Conservation (phyloP, 2,888 invertebrate species). For the Nebria brevicollis region DNA sequence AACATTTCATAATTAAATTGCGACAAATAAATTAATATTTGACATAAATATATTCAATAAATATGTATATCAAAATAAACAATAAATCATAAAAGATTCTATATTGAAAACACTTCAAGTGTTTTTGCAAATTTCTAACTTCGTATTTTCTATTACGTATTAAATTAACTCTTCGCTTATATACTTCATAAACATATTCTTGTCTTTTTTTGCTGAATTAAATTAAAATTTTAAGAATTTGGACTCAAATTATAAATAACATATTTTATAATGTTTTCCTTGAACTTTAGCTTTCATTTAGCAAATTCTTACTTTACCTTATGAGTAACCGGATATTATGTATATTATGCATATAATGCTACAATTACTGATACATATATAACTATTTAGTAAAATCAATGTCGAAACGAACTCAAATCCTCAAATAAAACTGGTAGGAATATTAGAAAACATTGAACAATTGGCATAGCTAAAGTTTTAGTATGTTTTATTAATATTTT, state of each 20-base stretch:
- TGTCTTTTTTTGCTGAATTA: too few relatives aligned
- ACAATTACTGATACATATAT: not conserved
- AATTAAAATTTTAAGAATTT: not conserved
- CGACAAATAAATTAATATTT: too few relatives aligned
- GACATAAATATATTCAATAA: too few relatives aligned
- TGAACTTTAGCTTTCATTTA: not conserved
- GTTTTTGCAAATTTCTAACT: too few relatives aligned
- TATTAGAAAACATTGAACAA: not conserved
- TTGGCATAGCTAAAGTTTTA: not conserved
- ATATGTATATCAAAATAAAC: too few relatives aligned
- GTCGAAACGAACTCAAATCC: not conserved
- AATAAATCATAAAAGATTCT: too few relatives aligned
- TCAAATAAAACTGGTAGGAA: not conserved
- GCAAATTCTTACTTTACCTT: not conserved
- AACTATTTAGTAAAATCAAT: not conserved
- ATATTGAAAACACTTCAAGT: too few relatives aligned
- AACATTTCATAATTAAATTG: too few relatives aligned
- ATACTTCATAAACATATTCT: too few relatives aligned
- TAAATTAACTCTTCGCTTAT: too few relatives aligned
- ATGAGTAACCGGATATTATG: not conserved
- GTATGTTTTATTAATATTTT: too few relatives aligned
- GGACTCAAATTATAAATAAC: not conserved
- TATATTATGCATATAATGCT: not conserved
- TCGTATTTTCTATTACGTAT: too few relatives aligned
- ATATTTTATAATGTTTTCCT: not conserved